Conservation (phyloP, 1,140 invertebrate species). For the Pachyrhynchus sulphureomaculatus region DNA sequence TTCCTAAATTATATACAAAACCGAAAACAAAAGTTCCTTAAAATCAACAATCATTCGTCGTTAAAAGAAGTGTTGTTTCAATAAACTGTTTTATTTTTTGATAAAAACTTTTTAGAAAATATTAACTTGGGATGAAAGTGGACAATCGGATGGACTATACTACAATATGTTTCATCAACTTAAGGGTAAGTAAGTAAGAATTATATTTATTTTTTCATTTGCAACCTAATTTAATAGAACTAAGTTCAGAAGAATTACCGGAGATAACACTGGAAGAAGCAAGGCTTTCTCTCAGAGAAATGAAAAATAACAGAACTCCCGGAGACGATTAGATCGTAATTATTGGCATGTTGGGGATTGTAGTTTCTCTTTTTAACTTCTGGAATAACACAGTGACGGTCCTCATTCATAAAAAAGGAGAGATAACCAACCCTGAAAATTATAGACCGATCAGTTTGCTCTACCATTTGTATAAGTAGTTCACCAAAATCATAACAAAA, state of each 20-base stretch:
- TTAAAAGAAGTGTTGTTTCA: background rate
- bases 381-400: too few species aligned
- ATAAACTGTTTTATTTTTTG: background rate
- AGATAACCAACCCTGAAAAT: too few species aligned
- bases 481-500: too few species aligned
- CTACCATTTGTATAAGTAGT: too few species aligned
- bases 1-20: slow-evolving; percentile 22
- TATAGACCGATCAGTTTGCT: too few species aligned
- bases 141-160: background rate
- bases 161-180: background rate
- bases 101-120: background rate
- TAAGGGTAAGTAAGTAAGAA: background rate
- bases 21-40: slow-evolving; percentile 15
- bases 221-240: background rate
- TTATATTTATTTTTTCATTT: background rate
- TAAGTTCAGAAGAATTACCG: background rate
- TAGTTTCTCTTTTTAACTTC: too few species aligned
- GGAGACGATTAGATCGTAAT: too few species aligned
- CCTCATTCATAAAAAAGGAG: too few species aligned
- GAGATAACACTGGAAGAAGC: too few species aligned
- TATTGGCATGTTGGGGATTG: too few species aligned
- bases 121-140: background rate
- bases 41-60: slow-evolving; percentile 12
- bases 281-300: too few species aligned
- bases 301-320: too few species aligned